Conservation (phyloP, 2,113 vertebrate genomes). For the Haemorhous mexicanus region DNA sequence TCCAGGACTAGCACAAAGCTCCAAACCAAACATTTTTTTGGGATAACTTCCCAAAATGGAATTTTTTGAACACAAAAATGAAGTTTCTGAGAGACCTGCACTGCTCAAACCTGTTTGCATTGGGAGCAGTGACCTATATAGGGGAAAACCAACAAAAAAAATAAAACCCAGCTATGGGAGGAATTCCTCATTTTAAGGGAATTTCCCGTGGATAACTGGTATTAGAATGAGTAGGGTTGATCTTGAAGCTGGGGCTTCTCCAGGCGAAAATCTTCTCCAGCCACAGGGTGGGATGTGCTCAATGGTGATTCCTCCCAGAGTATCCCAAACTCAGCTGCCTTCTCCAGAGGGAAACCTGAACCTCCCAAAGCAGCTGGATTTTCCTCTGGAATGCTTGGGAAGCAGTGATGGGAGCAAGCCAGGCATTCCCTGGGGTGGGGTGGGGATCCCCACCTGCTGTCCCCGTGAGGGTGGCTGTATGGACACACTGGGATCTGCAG, state of each 20-base stretch:
- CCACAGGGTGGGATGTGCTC: neutral
- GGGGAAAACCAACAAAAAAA: neutral
- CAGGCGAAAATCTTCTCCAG: neutral
- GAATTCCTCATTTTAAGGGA: neutral
- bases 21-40: accelerated
- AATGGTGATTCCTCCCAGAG: accelerated
- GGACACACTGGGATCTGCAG: neutral
- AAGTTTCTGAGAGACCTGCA: neutral
- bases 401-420: neutral
- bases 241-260: neutral
- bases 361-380: neutral
- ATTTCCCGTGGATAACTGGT: neutral
- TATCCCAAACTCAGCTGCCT: neutral
- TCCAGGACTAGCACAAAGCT: neutral
- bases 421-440: accelerated
- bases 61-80: neutral
- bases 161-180: neutral
- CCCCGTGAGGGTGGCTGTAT: neutral
- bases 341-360: neutral
- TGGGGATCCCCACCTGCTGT: neutral
- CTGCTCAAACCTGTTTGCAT: neutral
- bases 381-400: neutral
- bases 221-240: neutral
- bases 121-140: neutral
- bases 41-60: neutral